A percentile compares a stretch with the other conserved stretches of the same genome.
Conservation (phyloP, 1,140 invertebrate species). For the Neodiprion fabricii region DNA sequence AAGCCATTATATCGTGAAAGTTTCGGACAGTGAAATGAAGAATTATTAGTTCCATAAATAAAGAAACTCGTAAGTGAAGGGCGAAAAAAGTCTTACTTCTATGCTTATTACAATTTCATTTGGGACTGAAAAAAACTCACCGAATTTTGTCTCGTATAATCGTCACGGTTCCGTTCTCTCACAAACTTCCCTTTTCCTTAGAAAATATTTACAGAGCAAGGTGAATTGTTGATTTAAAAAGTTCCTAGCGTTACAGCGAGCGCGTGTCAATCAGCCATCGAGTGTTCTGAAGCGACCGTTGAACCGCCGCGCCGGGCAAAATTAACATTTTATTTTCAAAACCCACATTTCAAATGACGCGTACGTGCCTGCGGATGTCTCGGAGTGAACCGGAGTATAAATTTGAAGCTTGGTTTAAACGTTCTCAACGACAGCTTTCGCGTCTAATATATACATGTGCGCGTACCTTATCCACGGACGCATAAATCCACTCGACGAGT, state of each 20-base stretch:
- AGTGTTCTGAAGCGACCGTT: background rate
- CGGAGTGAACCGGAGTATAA: too few relatives aligned
- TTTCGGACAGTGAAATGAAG: too few relatives aligned
- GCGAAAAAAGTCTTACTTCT: background rate
- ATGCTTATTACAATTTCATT: background rate
- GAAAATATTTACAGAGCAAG: constrained; percentile 1
- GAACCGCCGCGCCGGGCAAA: background rate
- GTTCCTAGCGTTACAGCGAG: background rate
- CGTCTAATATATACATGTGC: too few relatives aligned
- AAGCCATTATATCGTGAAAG: too few relatives aligned
- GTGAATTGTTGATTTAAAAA: constrained; percentile 1
- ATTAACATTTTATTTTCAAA: constrained; percentile 5
- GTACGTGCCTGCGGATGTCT: background rate
- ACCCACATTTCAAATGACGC: background rate
- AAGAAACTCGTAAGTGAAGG: background rate
- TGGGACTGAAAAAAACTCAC: background rate
- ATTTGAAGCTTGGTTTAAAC: too few relatives aligned
- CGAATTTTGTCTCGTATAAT: background rate
- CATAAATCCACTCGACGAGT: background rate
- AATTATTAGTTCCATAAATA: too few relatives aligned
- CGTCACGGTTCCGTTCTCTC: background rate
- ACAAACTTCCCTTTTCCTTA: background rate
- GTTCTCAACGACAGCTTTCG: too few relatives aligned
- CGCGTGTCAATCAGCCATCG: background rate
- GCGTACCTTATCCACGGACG: too few relatives aligned